A percentile compares a stretch with the other conserved stretches of the same genome.
These are phyloP conservation scores for Batillaria attramentaria DNA, from an alignment of 1,140 invertebrate genomes.

Conservation along the genomic window DNA sequence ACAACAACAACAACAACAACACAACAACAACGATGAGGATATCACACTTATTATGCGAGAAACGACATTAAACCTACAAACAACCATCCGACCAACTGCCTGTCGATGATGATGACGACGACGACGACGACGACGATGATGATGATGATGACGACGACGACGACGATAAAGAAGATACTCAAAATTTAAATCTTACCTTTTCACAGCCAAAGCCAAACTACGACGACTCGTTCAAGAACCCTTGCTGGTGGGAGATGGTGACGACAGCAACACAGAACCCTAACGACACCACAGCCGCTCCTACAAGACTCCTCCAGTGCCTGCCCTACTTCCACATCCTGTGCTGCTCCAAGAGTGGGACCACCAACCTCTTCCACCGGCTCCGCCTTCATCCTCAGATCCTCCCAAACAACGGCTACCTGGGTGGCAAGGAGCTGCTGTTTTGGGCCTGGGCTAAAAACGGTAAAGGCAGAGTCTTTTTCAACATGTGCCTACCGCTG, in stretches of 20 bases:
- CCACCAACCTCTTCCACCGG: constrained; percentile 58
- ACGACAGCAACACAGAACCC: neutral
- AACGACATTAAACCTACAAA: neutral
- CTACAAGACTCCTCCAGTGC: constrained; percentile 35
- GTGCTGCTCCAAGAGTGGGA: constrained; percentile 59
- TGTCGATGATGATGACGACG: neutral
- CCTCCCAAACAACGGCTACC: constrained; percentile 44
- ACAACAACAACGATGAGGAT: neutral
- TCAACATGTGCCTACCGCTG: neutral
- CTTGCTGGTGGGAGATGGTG: constrained; percentile 54
- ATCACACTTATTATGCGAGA: neutral
- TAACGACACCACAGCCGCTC: neutral
- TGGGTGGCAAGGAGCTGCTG: constrained; percentile 56
- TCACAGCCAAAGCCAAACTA: constrained; percentile 31
- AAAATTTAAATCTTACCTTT: neutral
- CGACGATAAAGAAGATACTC: neutral
- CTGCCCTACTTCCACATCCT: constrained; percentile 62
- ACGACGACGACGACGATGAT: neutral
- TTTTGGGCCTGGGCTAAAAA: constrained; percentile 63
- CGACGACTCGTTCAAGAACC: constrained; percentile 52
- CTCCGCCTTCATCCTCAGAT: constrained; percentile 55
- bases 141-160: neutral
- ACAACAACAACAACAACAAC: no score
- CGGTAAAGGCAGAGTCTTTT: constrained; percentile 39
- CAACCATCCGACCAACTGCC: neutral